Evolutionary conservation across 2,113 vertebrate species (phyloP).

Genomic region (Sminthopsis crassicaudata): DNA sequence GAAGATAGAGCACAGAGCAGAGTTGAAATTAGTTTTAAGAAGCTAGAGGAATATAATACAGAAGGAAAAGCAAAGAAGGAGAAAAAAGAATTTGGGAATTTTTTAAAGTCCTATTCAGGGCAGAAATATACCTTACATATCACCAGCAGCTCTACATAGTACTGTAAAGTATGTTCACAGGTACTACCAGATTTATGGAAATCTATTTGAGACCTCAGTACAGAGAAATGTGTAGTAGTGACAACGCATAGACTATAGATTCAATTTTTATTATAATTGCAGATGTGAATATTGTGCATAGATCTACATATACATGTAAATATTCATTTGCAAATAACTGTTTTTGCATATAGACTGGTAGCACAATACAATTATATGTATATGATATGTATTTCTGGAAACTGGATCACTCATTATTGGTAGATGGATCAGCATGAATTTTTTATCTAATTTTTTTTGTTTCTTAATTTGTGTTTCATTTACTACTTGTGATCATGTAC

Average conservation of each 20-base stretch:
- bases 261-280: slow-evolving; percentile 84
- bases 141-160: background rate
- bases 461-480: slow-evolving; percentile 83
- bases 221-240: background rate
- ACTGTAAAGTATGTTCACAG: background rate
- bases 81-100: background rate
- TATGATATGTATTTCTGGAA: slow-evolving; percentile 84
- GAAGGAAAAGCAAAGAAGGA: background rate
- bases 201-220: background rate
- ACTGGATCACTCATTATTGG: slow-evolving; percentile 83
- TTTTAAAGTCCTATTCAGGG: background rate
- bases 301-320: slow-evolving; percentile 81
- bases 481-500: slow-evolving; percentile 86
- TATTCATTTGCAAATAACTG: slow-evolving; percentile 78
- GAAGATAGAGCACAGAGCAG: background rate
- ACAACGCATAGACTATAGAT: slow-evolving; percentile 47
- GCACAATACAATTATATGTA: slow-evolving; percentile 76
- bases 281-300: slow-evolving; percentile 87
- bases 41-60: background rate
- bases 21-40: background rate
- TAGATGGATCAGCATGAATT: slow-evolving; percentile 86
- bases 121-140: background rate
- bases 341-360: slow-evolving; percentile 78
- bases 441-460: slow-evolving; percentile 76
- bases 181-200: background rate